A percentile compares a stretch with the other conserved stretches of the same genome.
These are phyloP conservation scores for Nycteola revayana DNA, from an alignment of 2,888 invertebrate species.

Conservation along the genomic window DNA sequence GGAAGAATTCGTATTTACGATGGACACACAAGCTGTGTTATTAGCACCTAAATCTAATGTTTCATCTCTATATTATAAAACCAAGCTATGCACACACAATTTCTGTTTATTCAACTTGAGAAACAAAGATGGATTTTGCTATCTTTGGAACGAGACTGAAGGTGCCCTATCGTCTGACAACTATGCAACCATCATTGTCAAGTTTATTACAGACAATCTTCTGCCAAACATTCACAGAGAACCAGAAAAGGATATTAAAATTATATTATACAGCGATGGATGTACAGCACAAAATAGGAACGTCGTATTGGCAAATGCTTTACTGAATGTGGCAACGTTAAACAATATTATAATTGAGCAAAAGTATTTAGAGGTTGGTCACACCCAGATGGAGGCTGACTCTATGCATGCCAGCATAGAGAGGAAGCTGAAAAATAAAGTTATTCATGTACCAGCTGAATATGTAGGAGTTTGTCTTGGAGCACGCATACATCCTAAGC, in stretches of 20 bases:
- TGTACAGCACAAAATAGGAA: slow-evolving; percentile 24
- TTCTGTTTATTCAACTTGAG: too few species aligned
- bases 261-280: slow-evolving; percentile 18
- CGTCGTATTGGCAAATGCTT: slow-evolving; percentile 16
- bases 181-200: slow-evolving; percentile 18
- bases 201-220: slow-evolving; percentile 13
- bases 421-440: slow-evolving; percentile 14
- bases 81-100: too few species aligned
- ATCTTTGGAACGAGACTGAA: slow-evolving; percentile 23
- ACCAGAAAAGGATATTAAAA: slow-evolving; percentile 9
- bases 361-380: slow-evolving; percentile 22
- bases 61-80: too few species aligned
- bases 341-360: slow-evolving; percentile 18
- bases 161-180: slow-evolving; percentile 16
- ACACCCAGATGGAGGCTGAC: slow-evolving; percentile 23
- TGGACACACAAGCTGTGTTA: too few species aligned
- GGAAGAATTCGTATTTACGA: too few species aligned
- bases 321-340: slow-evolving; percentile 14
- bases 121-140: too few species aligned
- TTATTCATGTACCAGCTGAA: slow-evolving; percentile 20
- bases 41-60: too few species aligned
- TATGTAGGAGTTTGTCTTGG: slow-evolving; percentile 16
- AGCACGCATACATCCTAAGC: slow-evolving; percentile 16
- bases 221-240: slow-evolving; percentile 9
- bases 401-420: slow-evolving; percentile 17